Conservation (phyloP, 2,797 vertebrate genomes). For the Tadarida brasiliensis region DNA sequence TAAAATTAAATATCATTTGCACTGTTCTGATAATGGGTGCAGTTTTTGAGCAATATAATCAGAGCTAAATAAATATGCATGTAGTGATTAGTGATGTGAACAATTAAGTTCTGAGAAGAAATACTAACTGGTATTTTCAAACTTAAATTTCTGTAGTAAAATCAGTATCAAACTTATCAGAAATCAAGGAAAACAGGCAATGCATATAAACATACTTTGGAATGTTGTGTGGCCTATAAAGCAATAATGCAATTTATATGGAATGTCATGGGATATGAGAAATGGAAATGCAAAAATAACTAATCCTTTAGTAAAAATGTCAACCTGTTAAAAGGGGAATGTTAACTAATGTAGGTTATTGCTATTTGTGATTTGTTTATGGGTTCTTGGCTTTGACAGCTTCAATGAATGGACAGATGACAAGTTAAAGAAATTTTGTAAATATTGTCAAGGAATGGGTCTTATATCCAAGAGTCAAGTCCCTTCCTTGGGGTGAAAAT, state of each 20-base stretch:
- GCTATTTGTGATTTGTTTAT: slow-evolving; percentile 84
- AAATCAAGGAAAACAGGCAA: slow-evolving; percentile 87
- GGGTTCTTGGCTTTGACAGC: slow-evolving; percentile 85
- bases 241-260: slow-evolving; percentile 85
- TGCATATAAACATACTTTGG: slow-evolving; percentile 86
- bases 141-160: slow-evolving; percentile 87
- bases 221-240: slow-evolving; percentile 88
- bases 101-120: slow-evolving; percentile 83
- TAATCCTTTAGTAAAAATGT: slow-evolving; percentile 85
- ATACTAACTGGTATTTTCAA: slow-evolving; percentile 85
- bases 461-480: slow-evolving; percentile 71
- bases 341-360: slow-evolving; percentile 83
- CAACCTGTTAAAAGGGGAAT: slow-evolving; percentile 84
- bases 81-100: slow-evolving; percentile 87
- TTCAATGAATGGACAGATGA: slow-evolving; percentile 82
- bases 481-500: slow-evolving; percentile 80
- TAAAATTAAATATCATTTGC: slow-evolving; percentile 93
- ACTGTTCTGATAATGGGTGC: slow-evolving; percentile 92
- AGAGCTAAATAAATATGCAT: slow-evolving; percentile 90
- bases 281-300: slow-evolving; percentile 79
- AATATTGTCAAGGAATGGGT: slow-evolving; percentile 80
- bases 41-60: slow-evolving; percentile 91
- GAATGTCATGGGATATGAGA: slow-evolving; percentile 86
- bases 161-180: slow-evolving; percentile 82
- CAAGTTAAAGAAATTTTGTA: slow-evolving; percentile 78